Percentiles rank a stretch among this genome's conserved stretches.
These are phyloP conservation scores for Coleophora deauratella DNA, from an alignment of 2,888 invertebrate species.

Conservation along the genomic window DNA sequence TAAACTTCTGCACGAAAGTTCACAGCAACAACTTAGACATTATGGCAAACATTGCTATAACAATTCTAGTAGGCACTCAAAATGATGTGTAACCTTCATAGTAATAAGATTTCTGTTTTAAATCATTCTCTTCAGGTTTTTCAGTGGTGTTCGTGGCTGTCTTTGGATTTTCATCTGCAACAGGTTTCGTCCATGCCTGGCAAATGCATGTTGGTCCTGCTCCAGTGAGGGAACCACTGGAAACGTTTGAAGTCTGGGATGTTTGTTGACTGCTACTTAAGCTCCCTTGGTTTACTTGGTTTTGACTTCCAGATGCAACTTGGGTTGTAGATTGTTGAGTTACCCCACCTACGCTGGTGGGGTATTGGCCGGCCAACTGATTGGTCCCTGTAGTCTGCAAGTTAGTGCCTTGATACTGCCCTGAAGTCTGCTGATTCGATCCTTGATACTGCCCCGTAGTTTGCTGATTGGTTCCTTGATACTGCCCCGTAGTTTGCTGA, in stretches of 20 bases:
- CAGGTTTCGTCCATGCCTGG: conserved; percentile 58
- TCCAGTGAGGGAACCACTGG: conserved; percentile 28
- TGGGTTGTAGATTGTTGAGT: conserved; percentile 1
- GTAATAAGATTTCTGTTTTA: background rate
- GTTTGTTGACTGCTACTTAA: conserved; percentile 12
- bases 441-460: conserved; percentile 3
- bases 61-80: too few relatives aligned
- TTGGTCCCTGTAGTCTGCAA: conserved; percentile 1
- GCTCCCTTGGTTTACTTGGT: conserved; percentile 9
- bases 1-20: too few relatives aligned
- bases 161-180: conserved; percentile 17
- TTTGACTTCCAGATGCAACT: conserved; percentile 5
- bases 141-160: conserved; percentile 23
- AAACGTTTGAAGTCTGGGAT: conserved; percentile 31
- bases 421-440: conserved; percentile 6
- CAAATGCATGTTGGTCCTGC: conserved; percentile 56
- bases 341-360: too few relatives aligned
- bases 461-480: conserved; percentile 1
- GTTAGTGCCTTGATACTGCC: conserved; percentile 2
- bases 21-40: too few relatives aligned
- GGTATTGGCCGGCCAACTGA: background rate
- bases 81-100: background rate
- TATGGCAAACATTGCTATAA: too few relatives aligned
- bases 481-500: conserved; percentile 10
- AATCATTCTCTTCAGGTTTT: conserved; percentile 4